Base-by-base conservation (phyloP, 2,113 vertebrate genomes). In the Phylloscopus whistleri region DNA sequence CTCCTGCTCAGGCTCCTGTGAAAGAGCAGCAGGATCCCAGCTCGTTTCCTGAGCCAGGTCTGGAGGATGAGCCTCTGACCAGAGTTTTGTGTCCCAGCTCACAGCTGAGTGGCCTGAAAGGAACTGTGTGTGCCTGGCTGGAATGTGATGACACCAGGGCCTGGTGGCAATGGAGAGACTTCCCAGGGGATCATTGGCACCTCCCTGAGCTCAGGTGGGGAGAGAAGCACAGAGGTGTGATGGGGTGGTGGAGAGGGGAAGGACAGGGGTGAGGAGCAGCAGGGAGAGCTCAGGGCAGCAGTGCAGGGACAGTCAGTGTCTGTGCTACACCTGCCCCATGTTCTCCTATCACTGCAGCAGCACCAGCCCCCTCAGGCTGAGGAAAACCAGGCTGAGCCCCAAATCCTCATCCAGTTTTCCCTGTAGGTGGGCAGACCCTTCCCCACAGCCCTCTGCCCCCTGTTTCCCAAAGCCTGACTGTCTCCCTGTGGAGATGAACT, bases 51-150 rank as follows among this genome's bases (percentile, higher is more conserved):
- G 10, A 75, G 37, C 31, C 68, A 13, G 28, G 22, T 33, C 62
- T 55, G 62, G 6, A 82, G 49, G 33, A 43, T 2, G 19, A 35
- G 9, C 18, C 55, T 58, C 26, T 33, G 9, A 7, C 1, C 4
- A 15, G 15, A 49, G 43, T 46, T 41, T 39, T 0, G 0, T 21
- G 13, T 14, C 39, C 52, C 27, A 22, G 0, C 48, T 16, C 26
- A 16, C 7, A 16, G n/a, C 19, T 5, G 10, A 31, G 90, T 0
- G 6, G 14, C 60, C 74, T 41, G 64, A 58, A 44, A 82, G 22
- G 11, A 1, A 0, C 13, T 14, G 15, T 2, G 6, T 35, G 19
- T 24, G 17, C 43, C 77, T 11, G 49, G 11, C 35, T 16, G 33
- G 17, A 16, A n/a, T 27, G 64, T 6, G 39, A 43, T 58, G 24